Conservation (phyloP, 2,888 invertebrate genomes). For the Lasius platythorax region DNA sequence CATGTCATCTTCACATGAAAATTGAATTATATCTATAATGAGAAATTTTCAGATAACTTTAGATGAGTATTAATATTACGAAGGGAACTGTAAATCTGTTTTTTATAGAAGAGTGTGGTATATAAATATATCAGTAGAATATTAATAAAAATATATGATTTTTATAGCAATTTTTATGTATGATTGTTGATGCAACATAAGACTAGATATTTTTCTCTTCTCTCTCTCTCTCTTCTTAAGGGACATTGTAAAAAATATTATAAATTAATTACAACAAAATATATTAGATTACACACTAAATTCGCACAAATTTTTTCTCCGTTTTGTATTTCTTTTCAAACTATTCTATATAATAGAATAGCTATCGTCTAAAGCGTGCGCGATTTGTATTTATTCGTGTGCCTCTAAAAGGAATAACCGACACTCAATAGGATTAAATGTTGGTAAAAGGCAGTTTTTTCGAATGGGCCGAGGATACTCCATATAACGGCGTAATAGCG, state of each 20-base stretch:
- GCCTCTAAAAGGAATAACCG: background rate
- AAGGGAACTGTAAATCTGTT: background rate
- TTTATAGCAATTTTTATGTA: background rate
- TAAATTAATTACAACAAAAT: background rate
- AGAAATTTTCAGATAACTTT: background rate
- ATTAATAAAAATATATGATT: background rate
- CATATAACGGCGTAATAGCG: conserved; percentile 4
- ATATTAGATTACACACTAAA: background rate
- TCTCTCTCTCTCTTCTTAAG: too few relatives aligned
- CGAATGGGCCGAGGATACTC: background rate
- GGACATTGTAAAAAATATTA: background rate
- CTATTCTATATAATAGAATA: background rate
- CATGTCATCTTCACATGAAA: background rate
- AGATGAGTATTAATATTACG: background rate
- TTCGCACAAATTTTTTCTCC: background rate
- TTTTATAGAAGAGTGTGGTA: background rate
- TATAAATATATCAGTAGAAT: background rate
- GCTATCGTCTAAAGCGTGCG: background rate
- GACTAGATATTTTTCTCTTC: background rate
- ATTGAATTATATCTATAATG: background rate
- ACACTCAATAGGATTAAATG: background rate
- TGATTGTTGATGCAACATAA: background rate
- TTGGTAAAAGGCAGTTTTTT: background rate
- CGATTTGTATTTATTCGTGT: background rate
- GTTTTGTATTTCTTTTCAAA: background rate